A percentile compares a stretch with the other conserved stretches of the same genome.
phyloP scores from a whole-genome alignment of 2,797 vertebrate species.

The Acipenser ruthenus region DNA sequence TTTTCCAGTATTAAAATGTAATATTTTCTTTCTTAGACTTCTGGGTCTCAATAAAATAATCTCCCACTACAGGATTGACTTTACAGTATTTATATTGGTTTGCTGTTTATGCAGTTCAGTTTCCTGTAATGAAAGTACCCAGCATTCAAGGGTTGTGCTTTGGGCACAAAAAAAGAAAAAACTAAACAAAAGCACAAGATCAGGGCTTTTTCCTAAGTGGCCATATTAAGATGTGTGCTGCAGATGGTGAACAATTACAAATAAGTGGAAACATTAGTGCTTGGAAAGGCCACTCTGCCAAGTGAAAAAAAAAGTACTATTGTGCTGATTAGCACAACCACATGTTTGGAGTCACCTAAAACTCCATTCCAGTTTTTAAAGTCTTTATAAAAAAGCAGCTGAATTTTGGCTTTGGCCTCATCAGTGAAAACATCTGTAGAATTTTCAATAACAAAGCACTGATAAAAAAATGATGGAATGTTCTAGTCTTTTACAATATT shows the following conservation, averaged over 20 bases:
- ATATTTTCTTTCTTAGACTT: too few relatives aligned
- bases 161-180: not conserved
- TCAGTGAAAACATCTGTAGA: not conserved
- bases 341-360: not conserved
- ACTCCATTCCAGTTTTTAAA: not conserved
- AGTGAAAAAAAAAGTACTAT: not conserved
- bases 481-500: too few relatives aligned
- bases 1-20: too few relatives aligned
- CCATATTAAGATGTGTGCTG: not conserved
- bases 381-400: not conserved
- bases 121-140: not conserved
- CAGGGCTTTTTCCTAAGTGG: not conserved
- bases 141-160: not conserved
- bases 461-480: too few relatives aligned
- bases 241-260: not conserved
- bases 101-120: not conserved
- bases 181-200: not conserved
- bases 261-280: not conserved
- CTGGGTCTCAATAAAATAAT: too few relatives aligned
- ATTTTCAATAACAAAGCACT: too few relatives aligned
- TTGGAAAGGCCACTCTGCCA: not conserved
- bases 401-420: not conserved
- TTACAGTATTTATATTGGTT: not conserved
- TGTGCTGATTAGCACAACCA: not conserved
- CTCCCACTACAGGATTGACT: too few relatives aligned